Evolutionary conservation across 2,888 invertebrate species (phyloP).

Genomic region (Melanargia galathea): DNA sequence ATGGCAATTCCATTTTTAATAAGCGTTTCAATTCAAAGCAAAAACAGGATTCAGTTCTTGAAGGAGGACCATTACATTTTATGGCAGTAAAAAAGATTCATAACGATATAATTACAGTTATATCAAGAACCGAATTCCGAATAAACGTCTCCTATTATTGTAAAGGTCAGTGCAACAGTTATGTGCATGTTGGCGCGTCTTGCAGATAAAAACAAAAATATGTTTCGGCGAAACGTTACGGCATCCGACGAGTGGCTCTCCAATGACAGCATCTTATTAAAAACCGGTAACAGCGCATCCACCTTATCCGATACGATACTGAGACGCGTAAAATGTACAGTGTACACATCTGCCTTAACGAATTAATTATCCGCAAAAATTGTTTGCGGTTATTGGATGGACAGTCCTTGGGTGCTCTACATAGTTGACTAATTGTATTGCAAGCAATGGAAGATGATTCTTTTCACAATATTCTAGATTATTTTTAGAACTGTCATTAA

Average conservation of each 20-base stretch:
- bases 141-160: constrained; percentile 19
- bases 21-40: neutral
- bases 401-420: no score
- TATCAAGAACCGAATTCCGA: constrained; percentile 13
- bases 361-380: no score
- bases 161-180: constrained; percentile 30
- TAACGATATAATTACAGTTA: constrained; percentile 13
- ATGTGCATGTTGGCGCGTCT: constrained; percentile 27
- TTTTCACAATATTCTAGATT: no score
- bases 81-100: constrained; percentile 9
- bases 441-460: no score
- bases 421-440: no score
- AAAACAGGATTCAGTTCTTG: constrained; percentile 35
- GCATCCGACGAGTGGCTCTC: constrained; percentile 38
- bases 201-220: constrained; percentile 42
- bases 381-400: no score
- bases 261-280: constrained; percentile 38
- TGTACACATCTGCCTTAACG: neutral
- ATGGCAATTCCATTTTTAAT: neutral
- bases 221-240: constrained; percentile 43
- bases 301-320: constrained; percentile 1
- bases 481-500: no score
- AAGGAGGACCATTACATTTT: constrained; percentile 14
- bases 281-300: constrained; percentile 38
- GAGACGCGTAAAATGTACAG: neutral